These are phyloP conservation scores for Centropristis striata DNA, from an alignment of 2,113 vertebrate genomes.

Conservation along the genomic window DNA sequence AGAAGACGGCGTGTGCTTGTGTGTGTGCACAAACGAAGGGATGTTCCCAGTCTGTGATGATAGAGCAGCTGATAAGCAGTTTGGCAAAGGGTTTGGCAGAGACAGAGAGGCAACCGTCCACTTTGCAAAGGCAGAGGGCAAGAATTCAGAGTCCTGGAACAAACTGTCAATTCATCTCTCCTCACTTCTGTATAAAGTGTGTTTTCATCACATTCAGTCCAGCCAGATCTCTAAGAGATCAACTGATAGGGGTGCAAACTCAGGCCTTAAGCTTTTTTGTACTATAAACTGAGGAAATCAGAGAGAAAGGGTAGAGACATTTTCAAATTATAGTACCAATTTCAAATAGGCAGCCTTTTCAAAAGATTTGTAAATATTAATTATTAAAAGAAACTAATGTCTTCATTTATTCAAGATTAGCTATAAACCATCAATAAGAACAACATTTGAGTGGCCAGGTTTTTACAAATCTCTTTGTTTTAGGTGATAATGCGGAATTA, in stretches of 20 bases:
- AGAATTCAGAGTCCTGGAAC: slow-evolving; percentile 63
- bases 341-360: background rate
- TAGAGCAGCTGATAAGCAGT: slow-evolving; percentile 63
- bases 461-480: background rate
- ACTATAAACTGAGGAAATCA: background rate
- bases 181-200: slow-evolving; percentile 71
- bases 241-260: slow-evolving; percentile 46
- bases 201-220: slow-evolving; percentile 51
- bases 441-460: background rate
- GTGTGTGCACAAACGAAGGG: slow-evolving; percentile 41
- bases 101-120: slow-evolving; percentile 50
- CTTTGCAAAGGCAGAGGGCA: slow-evolving; percentile 54
- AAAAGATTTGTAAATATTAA: no score
- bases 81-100: slow-evolving; percentile 25
- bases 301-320: background rate
- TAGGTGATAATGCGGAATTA: background rate
- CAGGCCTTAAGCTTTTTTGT: background rate
- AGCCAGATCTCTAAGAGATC: slow-evolving; percentile 50
- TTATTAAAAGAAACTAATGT: background rate
- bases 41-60: slow-evolving; percentile 65
- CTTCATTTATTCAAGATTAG: background rate
- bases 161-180: slow-evolving; percentile 69
- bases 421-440: background rate
- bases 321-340: background rate
- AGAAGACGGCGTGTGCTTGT: slow-evolving; percentile 54